Evolutionary conservation across 2,888 invertebrate species (phyloP).

Genomic region (Pasiphila rectangulata): DNA sequence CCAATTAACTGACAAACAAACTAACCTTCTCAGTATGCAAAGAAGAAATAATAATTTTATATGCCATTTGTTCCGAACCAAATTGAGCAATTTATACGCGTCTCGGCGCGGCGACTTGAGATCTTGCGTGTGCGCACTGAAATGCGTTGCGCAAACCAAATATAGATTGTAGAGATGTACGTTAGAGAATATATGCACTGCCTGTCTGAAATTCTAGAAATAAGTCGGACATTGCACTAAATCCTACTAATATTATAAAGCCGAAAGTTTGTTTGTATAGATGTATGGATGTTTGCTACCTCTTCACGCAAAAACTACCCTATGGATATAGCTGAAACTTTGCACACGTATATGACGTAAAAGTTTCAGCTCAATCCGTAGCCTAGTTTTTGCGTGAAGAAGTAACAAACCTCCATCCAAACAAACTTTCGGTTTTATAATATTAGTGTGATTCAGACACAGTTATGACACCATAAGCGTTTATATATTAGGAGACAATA

Average conservation of each 20-base stretch:
- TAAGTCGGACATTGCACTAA: too few relatives aligned
- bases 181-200: background rate
- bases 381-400: too few relatives aligned
- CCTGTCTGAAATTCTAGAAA: background rate
- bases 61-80: conserved; percentile 62
- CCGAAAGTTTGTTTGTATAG: background rate
- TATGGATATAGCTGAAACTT: too few relatives aligned
- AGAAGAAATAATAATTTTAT: conserved; percentile 66
- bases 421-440: too few relatives aligned
- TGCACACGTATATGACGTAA: too few relatives aligned
- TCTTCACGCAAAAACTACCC: too few relatives aligned
- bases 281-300: background rate
- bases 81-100: conserved; percentile 76
- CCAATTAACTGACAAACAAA: conserved; percentile 14
- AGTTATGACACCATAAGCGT: too few relatives aligned
- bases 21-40: conserved; percentile 4
- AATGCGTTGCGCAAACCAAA: conserved; percentile 42
- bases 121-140: conserved; percentile 36
- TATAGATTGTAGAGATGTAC: too few relatives aligned
- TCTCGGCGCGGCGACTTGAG: conserved; percentile 43
- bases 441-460: too few relatives aligned
- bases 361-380: too few relatives aligned
- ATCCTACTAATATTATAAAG: background rate
- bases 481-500: too few relatives aligned
- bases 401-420: too few relatives aligned